Conservation (phyloP, 2,113 vertebrate genomes). For the Grus americana region DNA sequence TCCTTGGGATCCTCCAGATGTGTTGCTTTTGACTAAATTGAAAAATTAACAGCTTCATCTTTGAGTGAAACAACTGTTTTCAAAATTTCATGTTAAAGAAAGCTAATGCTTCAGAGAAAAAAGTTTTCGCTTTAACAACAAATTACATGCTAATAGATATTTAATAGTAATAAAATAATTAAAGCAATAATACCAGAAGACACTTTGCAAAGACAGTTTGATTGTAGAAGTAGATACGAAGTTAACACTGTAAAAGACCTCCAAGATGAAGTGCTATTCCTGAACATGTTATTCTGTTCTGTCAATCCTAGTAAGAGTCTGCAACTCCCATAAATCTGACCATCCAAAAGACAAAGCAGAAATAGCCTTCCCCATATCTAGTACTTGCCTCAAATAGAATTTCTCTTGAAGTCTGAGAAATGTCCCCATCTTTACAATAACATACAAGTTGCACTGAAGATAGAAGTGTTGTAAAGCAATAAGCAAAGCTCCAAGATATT, state of each 20-base stretch:
- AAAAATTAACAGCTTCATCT: neutral
- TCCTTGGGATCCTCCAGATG: neutral
- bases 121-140: neutral
- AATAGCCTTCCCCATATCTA: neutral
- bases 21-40: neutral
- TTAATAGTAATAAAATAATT: neutral
- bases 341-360: neutral
- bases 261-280: neutral
- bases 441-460: neutral
- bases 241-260: neutral
- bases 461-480: neutral
- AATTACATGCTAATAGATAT: neutral
- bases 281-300: neutral
- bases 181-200: neutral
- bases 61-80: too few relatives aligned
- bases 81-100: neutral
- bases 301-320: neutral
- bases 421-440: neutral
- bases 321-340: neutral
- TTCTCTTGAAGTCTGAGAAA: neutral
- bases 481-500: neutral
- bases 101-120: neutral
- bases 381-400: neutral
- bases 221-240: neutral
- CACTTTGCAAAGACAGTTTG: neutral